Evolutionary conservation across 1,140 invertebrate genomes (phyloP).

Genomic region (Atta cephalotes): DNA sequence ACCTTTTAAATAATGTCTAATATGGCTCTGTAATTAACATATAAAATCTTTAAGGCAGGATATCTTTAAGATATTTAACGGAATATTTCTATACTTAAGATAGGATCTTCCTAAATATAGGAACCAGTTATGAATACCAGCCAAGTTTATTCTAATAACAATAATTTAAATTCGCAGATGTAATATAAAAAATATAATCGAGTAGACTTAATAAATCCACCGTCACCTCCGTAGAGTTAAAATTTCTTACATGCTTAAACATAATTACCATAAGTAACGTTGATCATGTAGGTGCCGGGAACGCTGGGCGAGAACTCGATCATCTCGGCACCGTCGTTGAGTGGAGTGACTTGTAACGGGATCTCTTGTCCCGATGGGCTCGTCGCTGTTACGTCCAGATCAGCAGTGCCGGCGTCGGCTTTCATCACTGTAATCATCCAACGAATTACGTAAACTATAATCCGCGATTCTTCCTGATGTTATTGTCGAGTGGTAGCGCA

Average conservation of each 20-base stretch:
- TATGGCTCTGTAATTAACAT: no score
- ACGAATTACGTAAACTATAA: constrained; percentile 28
- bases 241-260: background rate
- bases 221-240: no score
- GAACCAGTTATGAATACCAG: no score
- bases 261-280: constrained; percentile 92
- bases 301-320: constrained; percentile 95
- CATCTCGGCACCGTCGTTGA: constrained; percentile 91
- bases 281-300: constrained; percentile 96
- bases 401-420: constrained; percentile 95
- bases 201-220: no score
- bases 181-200: no score
- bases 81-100: no score
- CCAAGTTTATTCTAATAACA: no score
- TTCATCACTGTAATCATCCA: constrained; percentile 90
- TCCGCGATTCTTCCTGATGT: background rate
- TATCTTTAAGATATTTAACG: no score
- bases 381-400: constrained; percentile 95
- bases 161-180: no score
- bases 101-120: no score
- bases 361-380: constrained; percentile 95
- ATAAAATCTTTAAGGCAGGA: no score
- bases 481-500: background rate
- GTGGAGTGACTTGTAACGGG: constrained; percentile 92
- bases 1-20: no score